A percentile compares a stretch with the other conserved stretches of the same genome.
Evolutionary conservation across 2,797 vertebrate genomes (phyloP).

Genomic region (Pelobates cultripes): DNA sequence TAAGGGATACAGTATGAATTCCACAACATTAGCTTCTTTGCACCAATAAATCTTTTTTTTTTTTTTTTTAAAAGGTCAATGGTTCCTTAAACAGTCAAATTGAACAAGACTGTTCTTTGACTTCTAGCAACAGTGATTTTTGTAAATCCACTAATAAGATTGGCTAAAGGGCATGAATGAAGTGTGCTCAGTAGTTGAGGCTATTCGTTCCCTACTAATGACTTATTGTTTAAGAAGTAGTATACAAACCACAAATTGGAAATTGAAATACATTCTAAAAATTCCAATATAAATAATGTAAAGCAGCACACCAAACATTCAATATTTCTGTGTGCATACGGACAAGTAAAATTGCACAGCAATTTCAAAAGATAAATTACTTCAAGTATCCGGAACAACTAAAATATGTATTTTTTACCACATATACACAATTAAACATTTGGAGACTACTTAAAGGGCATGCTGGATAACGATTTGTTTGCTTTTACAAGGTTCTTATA

Average conservation of each 20-base stretch:
- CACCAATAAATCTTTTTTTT: no score
- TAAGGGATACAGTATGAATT: no score
- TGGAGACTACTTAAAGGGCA: background rate
- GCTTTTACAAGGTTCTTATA: background rate
- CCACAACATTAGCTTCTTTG: no score
- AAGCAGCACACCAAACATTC: background rate
- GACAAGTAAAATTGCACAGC: constrained; percentile 4
- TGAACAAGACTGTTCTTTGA: no score
- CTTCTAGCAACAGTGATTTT: no score
- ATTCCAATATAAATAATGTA: background rate
- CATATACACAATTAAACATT: background rate
- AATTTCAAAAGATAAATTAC: background rate
- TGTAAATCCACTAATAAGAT: no score
- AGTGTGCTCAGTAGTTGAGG: background rate
- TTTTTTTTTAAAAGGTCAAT: no score
- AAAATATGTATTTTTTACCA: background rate
- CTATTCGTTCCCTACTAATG: background rate
- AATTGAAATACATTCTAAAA: background rate
- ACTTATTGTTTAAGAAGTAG: no score
- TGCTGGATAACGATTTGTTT: background rate
- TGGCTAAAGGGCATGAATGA: no score
- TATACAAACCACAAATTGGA: background rate
- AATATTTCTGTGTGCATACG: background rate
- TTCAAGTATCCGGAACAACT: background rate
- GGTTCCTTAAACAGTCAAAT: no score